These are phyloP conservation scores for Eueides isabella DNA, from an alignment of 1,140 invertebrate genomes.

Conservation along the genomic window DNA sequence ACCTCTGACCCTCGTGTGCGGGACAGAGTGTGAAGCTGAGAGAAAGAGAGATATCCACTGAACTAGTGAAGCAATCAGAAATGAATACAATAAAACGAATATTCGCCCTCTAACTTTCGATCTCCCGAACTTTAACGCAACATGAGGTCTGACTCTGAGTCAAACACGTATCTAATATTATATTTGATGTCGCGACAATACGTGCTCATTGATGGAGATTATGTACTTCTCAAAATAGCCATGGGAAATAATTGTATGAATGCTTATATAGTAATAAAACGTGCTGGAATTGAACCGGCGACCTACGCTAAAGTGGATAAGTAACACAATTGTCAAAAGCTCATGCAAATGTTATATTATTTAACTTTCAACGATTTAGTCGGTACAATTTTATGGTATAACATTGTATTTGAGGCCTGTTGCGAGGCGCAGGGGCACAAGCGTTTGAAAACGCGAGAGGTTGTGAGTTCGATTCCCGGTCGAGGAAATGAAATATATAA, in stretches of 20 bases:
- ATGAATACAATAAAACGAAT: background rate
- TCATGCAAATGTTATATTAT: background rate
- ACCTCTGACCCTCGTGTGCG: too few species aligned
- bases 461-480: too few species aligned
- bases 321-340: background rate
- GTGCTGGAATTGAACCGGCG: background rate
- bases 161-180: background rate
- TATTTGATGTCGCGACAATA: background rate
- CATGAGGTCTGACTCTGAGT: background rate
- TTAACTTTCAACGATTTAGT: too few species aligned
- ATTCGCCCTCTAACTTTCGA: slow-evolving; percentile 4
- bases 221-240: background rate
- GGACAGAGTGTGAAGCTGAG: too few species aligned
- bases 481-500: too few species aligned
- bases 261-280: background rate
- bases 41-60: background rate
- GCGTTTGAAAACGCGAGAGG: too few species aligned
- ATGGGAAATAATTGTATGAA: background rate
- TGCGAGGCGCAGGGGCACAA: too few species aligned
- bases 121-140: slow-evolving; percentile 2
- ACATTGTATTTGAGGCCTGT: too few species aligned
- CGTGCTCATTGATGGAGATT: background rate
- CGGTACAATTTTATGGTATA: too few species aligned
- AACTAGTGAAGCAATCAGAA: background rate
- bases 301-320: background rate